Evolutionary conservation across 2,888 invertebrate genomes (phyloP).

Genomic region (Xestia rhomboidea): DNA sequence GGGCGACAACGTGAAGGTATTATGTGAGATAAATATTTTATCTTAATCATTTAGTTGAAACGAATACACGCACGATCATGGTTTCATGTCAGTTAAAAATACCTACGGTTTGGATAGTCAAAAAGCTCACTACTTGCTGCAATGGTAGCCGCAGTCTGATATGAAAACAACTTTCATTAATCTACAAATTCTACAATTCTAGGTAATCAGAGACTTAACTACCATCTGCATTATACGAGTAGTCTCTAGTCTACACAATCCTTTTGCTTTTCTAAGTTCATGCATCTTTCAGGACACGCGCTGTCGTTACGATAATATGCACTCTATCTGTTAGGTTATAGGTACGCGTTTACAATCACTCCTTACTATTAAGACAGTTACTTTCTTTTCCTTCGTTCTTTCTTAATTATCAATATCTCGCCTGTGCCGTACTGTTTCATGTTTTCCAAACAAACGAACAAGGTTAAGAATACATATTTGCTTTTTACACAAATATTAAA

Average conservation of each 20-base stretch:
- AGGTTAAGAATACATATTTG: conserved; percentile 14
- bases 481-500: conserved; percentile 25
- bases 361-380: background rate
- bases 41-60: background rate
- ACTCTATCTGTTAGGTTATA: background rate
- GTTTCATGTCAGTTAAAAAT: background rate
- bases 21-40: background rate
- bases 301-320: background rate
- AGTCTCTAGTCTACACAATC: background rate
- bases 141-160: background rate
- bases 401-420: background rate
- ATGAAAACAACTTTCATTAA: background rate
- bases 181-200: background rate
- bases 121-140: background rate
- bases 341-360: background rate
- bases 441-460: conserved; percentile 8
- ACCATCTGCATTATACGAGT: background rate
- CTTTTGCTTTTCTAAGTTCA: conserved; percentile 17
- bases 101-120: background rate
- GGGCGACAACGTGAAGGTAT: conserved; percentile 28
- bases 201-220: background rate
- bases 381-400: background rate
- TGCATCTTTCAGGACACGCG: conserved; percentile 16
- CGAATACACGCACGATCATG: background rate
- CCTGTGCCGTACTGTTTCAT: background rate